Conservation (phyloP, 2,888 invertebrate species). For the Pristionchus maxplancki region DNA sequence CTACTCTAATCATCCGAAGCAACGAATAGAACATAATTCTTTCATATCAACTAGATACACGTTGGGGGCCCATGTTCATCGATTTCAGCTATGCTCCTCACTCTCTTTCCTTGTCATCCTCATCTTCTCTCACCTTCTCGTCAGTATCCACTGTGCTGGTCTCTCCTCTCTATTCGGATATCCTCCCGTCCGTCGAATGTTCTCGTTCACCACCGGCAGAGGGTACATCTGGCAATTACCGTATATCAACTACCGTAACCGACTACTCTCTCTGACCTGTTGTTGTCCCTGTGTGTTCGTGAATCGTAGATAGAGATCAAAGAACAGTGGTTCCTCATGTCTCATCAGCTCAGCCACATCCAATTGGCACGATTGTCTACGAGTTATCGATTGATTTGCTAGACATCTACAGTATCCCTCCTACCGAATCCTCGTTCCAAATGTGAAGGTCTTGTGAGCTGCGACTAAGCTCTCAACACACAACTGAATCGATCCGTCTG, state of each 20-base stretch:
- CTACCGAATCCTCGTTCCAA: conserved; percentile 51
- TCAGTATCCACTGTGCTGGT: conserved; percentile 73
- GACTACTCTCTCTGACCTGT: conserved; percentile 77
- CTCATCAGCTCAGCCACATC: conserved; percentile 56
- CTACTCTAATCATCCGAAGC: too few relatives aligned
- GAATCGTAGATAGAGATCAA: conserved; percentile 82
- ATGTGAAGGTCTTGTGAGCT: conserved; percentile 40
- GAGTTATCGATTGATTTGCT: conserved; percentile 58
- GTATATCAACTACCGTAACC: neutral
- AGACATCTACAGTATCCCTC: conserved; percentile 66
- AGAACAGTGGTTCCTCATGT: conserved; percentile 78
- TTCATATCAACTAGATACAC: too few relatives aligned
- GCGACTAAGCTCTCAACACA: conserved; percentile 67
- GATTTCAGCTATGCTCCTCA: too few relatives aligned
- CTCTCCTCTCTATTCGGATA: conserved; percentile 52
- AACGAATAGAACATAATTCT: too few relatives aligned
- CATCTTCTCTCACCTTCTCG: conserved; percentile 61
- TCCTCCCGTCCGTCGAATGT: conserved; percentile 79
- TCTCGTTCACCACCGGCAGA: conserved; percentile 82
- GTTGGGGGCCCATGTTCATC: too few relatives aligned
- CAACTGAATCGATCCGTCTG: conserved; percentile 78
- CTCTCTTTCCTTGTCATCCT: too few relatives aligned
- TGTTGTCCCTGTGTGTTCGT: conserved; percentile 58
- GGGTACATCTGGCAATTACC: conserved; percentile 78
- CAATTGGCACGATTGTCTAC: conserved; percentile 63